A percentile compares a stretch with the other conserved stretches of the same genome.
phyloP scores from a whole-genome alignment of 2,888 invertebrate genomes.

The Melanotus villosus region DNA sequence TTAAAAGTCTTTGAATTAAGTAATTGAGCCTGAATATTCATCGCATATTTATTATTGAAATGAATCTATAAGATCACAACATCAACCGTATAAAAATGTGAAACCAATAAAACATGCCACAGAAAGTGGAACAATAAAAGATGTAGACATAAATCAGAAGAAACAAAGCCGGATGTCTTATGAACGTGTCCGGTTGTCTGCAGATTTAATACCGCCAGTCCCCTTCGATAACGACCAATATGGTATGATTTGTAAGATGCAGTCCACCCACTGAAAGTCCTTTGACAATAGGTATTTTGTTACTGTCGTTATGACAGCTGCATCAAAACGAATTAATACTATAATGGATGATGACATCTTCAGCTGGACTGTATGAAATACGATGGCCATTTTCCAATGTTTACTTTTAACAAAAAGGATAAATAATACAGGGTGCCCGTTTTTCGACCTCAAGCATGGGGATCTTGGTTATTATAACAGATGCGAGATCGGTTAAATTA shows the following conservation, averaged over 20 bases:
- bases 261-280: conserved; percentile 21
- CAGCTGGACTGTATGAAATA: no score
- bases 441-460: no score
- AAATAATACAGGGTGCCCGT: no score
- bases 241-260: conserved; percentile 18
- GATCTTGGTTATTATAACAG: no score
- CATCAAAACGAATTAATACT: conserved; percentile 24
- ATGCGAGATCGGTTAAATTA: no score
- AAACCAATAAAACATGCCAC: conserved; percentile 27
- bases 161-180: conserved; percentile 7
- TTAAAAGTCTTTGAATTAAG: no score
- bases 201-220: conserved; percentile 12
- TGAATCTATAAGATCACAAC: no score
- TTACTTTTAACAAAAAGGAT: no score
- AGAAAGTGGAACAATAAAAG: conserved; percentile 24
- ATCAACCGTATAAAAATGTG: conserved; percentile 10
- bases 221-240: conserved; percentile 27
- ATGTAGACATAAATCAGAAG: conserved; percentile 24
- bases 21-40: no score
- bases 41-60: no score
- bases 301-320: conserved; percentile 30
- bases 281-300: conserved; percentile 30
- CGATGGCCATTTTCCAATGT: no score
- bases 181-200: conserved; percentile 18
- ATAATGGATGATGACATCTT: conserved; percentile 26